Conservation (phyloP, 2,888 invertebrate genomes). For the Exocentrus adspersus region DNA sequence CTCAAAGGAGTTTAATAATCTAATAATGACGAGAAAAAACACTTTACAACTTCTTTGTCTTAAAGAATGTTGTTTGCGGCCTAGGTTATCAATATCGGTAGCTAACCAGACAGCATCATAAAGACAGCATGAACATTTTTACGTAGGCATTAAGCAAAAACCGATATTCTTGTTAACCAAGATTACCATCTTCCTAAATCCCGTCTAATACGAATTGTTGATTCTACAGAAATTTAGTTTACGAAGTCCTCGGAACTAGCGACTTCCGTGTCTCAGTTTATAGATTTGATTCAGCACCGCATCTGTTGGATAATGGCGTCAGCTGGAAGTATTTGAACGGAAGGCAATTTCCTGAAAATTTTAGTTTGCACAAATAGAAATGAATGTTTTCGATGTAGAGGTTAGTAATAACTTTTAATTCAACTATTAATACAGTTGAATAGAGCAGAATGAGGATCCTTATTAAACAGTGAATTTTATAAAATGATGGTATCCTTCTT, state of each 20-base stretch:
- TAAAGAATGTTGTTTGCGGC: too few species aligned
- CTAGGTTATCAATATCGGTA: too few species aligned
- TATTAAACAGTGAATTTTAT: too few species aligned
- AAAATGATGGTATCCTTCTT: too few species aligned
- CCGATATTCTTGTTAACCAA: neutral
- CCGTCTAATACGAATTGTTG: neutral
- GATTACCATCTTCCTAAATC: neutral
- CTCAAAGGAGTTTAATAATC: too few species aligned
- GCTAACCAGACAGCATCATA: too few species aligned
- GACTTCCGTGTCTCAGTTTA: neutral
- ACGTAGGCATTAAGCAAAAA: neutral
- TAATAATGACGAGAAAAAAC: too few species aligned
- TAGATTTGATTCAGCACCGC: neutral
- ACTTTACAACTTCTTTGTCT: too few species aligned
- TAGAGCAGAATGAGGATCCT: too few species aligned
- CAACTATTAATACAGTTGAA: too few species aligned
- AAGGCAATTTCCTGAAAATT: neutral
- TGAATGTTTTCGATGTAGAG: neutral
- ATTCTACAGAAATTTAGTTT: neutral
- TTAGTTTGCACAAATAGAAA: neutral
- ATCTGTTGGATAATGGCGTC: neutral
- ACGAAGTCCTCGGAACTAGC: neutral
- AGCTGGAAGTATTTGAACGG: neutral
- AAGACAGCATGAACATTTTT: neutral
- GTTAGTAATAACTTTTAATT: too few species aligned